Evolutionary conservation across 2,888 invertebrate genomes (phyloP), one percentile per base, ranked within the genome.

Genomic region (Hypselothyrea guttata): DNA sequence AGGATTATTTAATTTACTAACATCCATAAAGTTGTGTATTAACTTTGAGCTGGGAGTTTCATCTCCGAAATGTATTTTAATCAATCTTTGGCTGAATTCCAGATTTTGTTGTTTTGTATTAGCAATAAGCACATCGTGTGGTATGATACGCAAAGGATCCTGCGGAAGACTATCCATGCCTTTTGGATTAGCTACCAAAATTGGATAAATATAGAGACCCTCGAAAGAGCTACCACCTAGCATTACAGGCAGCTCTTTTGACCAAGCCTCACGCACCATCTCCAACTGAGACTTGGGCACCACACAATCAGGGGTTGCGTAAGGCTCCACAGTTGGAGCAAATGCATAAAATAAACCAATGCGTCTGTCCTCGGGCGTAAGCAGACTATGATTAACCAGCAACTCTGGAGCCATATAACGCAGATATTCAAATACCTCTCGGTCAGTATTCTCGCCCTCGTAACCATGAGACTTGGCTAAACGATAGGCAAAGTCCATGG

Each of bases 151-250:
- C 3, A 62, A 22, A 0, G 73, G 75, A 56, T 82, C 71, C 13
- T 69, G 49, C 2, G 34, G 54, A n/a, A 87, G 33, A 2, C 5
- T 40, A 22, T 75, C 65, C 69, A 88, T 49, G 0, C 15, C 11
- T 13, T 71, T 66, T 0, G 55, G 49, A 59, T 75, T 72, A 22
- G 62, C 69, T 31, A 77, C 69, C 2, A 79, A 13, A 33, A 67
- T 71, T 0, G 79, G 71, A 69, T 88, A 88, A 71, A 87, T 79
- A 1, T 88, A 74, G 0, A 88, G 72, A 0, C 90, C 90, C 47
- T 89, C 90, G 40, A 88, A 86, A 0, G 89, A 86, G 1, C 76
- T 85, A 0, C 86, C 88, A 1, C 89, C 88, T 33, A 90, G 55
- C 53, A 89, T 79, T 11, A 82, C 53, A 0, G 89, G 89, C 38